Conservation (phyloP, 2,113 vertebrate genomes). For the Egretta garzetta region DNA sequence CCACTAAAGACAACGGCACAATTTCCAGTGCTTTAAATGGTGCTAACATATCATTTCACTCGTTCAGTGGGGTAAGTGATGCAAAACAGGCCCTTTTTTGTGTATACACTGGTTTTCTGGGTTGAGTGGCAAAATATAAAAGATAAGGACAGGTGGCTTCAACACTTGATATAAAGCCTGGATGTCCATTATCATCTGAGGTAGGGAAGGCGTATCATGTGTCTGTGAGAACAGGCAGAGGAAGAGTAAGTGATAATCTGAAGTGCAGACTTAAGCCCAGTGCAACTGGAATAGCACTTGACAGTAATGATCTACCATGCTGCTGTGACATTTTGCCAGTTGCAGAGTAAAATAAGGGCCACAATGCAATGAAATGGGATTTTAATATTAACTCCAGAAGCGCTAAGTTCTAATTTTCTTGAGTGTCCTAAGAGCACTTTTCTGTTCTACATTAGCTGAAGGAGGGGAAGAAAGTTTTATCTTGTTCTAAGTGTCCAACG, state of each 20-base stretch:
- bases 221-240: background rate
- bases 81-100: background rate
- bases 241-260: background rate
- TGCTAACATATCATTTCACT: background rate
- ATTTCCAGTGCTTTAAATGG: background rate
- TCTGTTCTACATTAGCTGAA: background rate
- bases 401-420: background rate
- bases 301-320: background rate
- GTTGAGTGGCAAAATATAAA: background rate
- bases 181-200: background rate
- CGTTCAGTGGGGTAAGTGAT: background rate
- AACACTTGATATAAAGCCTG: background rate
- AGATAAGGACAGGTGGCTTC: background rate
- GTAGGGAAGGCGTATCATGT: background rate
- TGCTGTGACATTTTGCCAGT: background rate
- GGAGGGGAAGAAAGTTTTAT: background rate
- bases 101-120: background rate
- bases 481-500: background rate
- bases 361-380: background rate
- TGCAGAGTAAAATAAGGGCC: background rate
- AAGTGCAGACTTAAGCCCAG: background rate
- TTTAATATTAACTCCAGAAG: background rate
- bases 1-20: background rate
- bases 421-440: background rate
- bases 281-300: background rate